Percentiles rank a stretch among this genome's conserved stretches.
Conservation (phyloP, 2,113 vertebrate genomes). For the Hypomesus transpacificus region DNA sequence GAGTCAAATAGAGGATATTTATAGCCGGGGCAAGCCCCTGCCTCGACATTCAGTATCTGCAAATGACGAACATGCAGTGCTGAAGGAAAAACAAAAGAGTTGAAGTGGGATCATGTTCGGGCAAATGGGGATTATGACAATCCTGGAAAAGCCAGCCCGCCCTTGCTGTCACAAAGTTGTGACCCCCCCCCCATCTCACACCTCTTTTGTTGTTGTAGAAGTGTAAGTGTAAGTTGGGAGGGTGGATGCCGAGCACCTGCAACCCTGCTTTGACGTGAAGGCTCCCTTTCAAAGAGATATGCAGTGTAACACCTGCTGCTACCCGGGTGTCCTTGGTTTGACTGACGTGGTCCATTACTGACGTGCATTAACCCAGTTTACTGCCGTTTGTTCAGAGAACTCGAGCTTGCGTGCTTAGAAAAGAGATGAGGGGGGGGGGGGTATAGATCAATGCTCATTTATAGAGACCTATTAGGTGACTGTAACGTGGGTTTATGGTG, state of each 20-base stretch:
- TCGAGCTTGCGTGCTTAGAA: not conserved
- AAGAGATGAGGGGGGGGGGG: not conserved
- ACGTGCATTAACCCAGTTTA: not conserved
- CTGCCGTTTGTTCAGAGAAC: not conserved
- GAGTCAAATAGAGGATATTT: slow-evolving; percentile 59
- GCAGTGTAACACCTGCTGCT: not conserved
- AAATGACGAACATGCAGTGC: slow-evolving; percentile 13
- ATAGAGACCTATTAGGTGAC: not conserved
- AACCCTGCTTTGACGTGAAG: not conserved
- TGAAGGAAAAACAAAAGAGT: slow-evolving; percentile 7
- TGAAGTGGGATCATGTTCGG: slow-evolving; percentile 25
- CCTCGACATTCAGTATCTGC: slow-evolving; percentile 45
- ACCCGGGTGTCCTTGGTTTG: not conserved
- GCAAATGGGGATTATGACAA: slow-evolving; percentile 44
- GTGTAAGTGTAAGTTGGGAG: slow-evolving; percentile 30
- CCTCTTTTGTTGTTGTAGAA: slow-evolving; percentile 49
- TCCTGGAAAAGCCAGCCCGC: slow-evolving; percentile 39
- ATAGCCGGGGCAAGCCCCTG: slow-evolving; percentile 57
- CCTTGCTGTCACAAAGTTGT: slow-evolving; percentile 56
- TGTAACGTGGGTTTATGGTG: not conserved
- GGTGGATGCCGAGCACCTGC: not conserved
- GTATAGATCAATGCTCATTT: not conserved
- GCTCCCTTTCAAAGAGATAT: not conserved
- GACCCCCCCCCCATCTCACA: slow-evolving; percentile 56
- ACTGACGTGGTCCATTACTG: not conserved